Percentiles rank a stretch among this genome's conserved stretches.
These are phyloP conservation scores for Heterohyrax brucei DNA, from an alignment of 2,797 vertebrate species.

Conservation along the genomic window DNA sequence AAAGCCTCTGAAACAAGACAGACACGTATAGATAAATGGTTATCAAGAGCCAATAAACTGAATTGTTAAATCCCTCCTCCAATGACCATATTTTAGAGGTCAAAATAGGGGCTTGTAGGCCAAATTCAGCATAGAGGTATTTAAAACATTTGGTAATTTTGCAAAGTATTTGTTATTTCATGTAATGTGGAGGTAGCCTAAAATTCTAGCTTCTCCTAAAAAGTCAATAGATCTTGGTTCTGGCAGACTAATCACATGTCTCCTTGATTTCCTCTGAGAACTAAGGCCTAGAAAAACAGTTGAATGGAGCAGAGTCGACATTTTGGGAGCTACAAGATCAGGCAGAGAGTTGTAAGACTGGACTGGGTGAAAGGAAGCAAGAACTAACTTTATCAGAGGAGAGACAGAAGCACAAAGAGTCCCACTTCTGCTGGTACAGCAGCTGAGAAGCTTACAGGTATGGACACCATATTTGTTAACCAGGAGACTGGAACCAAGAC, in stretches of 20 bases:
- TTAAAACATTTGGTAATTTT: slow-evolving; percentile 45
- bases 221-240: slow-evolving; percentile 21
- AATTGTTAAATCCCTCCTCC: slow-evolving; percentile 44
- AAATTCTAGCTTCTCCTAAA: slow-evolving; percentile 31
- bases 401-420: too few species aligned
- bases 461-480: too few species aligned
- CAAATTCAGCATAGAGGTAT: slow-evolving; percentile 42
- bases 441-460: too few species aligned
- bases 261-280: too few species aligned
- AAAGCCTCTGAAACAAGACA: slow-evolving; percentile 36
- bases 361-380: too few species aligned
- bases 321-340: too few species aligned
- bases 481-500: too few species aligned
- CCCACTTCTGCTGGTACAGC: too few species aligned
- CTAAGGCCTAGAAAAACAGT: too few species aligned
- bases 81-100: background rate
- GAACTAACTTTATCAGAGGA: too few species aligned
- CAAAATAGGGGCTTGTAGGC: slow-evolving; percentile 27
- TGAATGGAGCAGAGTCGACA: too few species aligned
- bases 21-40: slow-evolving; percentile 9
- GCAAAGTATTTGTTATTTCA: slow-evolving; percentile 49
- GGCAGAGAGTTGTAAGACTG: too few species aligned
- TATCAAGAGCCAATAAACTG: slow-evolving; percentile 31
- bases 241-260: background rate
- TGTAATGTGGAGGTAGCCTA: background rate